Evolutionary conservation across 2,797 vertebrate species (phyloP), one percentile per base, ranked within the genome.

Genomic region (Gobionotothen gibberifrons): DNA sequence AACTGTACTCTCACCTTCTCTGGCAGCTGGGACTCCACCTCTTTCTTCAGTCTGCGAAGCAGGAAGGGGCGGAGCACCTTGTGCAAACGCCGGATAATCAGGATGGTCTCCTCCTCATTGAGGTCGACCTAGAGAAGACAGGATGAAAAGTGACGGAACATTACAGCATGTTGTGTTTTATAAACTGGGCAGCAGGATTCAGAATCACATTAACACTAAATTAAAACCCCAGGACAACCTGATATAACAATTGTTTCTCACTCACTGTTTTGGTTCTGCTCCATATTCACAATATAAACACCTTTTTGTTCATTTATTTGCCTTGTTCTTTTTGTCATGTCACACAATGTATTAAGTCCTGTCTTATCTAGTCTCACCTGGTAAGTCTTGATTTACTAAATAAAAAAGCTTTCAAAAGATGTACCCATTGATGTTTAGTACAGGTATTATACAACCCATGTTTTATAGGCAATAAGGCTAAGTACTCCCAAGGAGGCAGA

Each of bases 41-140:
- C 97, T 62, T 99, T 99, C 94, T 99, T 99, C 58, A 99, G 95
- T 54, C 97, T 85, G 13, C 97, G 95, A 0, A 99, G 94, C 85
- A 99, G 93, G 93, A 99, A 99, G 29, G 97, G 97, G 9, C 97
- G 94, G 10, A 99, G 95, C 74, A 98, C 97, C 74, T 99, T 99
- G 85, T 99, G 97, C 48, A 99, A 83, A 39, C 97, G 97, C 0
- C 97, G 95, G 51, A 99, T 99, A 36, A 99, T 98, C 44, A 99
- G 94, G 76, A 98, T 98, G 6, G 97, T 98, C 72, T 98, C 97
- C 85, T 98, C 97, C 83, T 98, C 97, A 0, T 98, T 99, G 39
- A 99, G 91, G 79, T 98, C 97, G 52, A 98, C 97, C 97, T 99
- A 29, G 61, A 63, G 1, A 53, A 15, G 16, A 12, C 61, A 46